Conservation (phyloP, 2,113 vertebrate species). For the Motacilla tschutschensis region DNA sequence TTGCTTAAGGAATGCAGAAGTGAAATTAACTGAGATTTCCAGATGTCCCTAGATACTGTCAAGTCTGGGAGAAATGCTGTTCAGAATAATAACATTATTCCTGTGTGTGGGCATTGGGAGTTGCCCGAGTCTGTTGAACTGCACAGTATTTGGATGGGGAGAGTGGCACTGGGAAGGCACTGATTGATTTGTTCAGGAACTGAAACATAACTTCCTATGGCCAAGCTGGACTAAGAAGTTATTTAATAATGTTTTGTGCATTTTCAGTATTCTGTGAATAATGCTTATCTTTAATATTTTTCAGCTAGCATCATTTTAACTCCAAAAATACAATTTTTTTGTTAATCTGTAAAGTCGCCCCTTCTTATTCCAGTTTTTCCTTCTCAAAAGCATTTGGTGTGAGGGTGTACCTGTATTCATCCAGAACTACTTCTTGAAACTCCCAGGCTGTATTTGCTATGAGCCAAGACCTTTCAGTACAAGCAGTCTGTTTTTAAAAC, state of each 20-base stretch:
- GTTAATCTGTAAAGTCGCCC: neutral
- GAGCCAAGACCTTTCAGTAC: neutral
- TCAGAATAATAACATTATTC: neutral
- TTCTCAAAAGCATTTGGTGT: neutral
- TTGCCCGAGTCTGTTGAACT: neutral
- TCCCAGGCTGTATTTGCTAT: neutral
- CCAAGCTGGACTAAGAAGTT: neutral
- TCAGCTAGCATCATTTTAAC: neutral
- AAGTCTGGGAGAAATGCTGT: neutral
- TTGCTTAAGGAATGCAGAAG: slow-evolving; percentile 1
- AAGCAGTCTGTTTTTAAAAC: neutral
- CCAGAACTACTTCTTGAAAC: neutral
- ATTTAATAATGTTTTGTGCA: neutral
- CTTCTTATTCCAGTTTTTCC: neutral
- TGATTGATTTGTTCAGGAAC: neutral
- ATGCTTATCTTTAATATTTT: neutral
- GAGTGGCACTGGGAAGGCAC: neutral
- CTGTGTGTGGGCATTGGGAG: neutral
- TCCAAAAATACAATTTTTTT: neutral
- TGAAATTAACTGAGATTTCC: slow-evolving; percentile 3
- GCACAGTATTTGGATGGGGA: neutral
- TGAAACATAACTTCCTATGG: neutral
- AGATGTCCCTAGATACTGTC: neutral
- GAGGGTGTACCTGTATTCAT: neutral
- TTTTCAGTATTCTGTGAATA: neutral